phyloP scores from a whole-genome alignment of 2,888 invertebrate genomes.

The Uropetala carovei region DNA sequence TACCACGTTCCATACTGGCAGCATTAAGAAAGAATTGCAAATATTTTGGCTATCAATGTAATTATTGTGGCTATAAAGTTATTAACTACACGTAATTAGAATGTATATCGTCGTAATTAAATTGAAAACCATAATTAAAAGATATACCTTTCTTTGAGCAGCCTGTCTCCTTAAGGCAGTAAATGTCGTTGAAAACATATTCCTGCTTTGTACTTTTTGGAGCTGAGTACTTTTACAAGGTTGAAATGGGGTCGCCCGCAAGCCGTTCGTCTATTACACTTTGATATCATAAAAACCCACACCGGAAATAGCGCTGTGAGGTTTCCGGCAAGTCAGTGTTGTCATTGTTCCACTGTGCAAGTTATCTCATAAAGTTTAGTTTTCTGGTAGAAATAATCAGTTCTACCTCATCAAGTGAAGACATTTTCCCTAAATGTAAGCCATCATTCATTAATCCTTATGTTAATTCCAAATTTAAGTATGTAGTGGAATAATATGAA shows the following conservation, averaged over 20 bases:
- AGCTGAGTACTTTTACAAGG: background rate
- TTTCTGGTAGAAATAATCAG: too few species aligned
- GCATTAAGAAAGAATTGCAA: slow-evolving; percentile 48
- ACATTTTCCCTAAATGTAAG: too few species aligned
- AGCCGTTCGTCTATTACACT: background rate
- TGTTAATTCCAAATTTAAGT: too few species aligned
- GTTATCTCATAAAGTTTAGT: too few species aligned
- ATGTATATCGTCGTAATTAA: background rate
- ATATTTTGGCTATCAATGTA: background rate
- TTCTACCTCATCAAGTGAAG: too few species aligned
- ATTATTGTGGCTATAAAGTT: background rate
- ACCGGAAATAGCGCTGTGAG: background rate
- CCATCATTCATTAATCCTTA: too few species aligned
- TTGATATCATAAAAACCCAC: background rate
- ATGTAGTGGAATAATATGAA: too few species aligned
- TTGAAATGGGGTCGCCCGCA: slow-evolving; percentile 48
- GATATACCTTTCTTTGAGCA: background rate
- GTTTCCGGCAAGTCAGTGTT: too few species aligned
- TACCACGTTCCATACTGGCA: slow-evolving; percentile 67
- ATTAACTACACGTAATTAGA: background rate
- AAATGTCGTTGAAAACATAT: slow-evolving; percentile 10
- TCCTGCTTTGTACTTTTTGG: background rate
- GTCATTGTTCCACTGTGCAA: too few species aligned
- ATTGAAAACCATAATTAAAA: background rate
- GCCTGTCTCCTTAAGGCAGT: slow-evolving; percentile 35